Evolutionary conservation across 2,797 vertebrate species (phyloP), one percentile per base, ranked within the genome.

Genomic region (Hapalemur alaotrensis): DNA sequence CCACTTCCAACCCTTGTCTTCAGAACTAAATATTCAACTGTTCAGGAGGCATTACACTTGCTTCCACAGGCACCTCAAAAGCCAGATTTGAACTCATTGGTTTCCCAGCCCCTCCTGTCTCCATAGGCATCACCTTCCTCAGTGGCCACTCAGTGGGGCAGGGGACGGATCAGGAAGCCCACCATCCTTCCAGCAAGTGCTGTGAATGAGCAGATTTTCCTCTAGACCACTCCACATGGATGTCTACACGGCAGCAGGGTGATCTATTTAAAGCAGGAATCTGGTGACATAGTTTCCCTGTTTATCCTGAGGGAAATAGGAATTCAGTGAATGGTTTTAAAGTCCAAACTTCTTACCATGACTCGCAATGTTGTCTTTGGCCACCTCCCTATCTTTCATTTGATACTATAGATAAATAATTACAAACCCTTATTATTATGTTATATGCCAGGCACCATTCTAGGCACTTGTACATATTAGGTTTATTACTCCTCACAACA

Each of bases 1-100:
- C 76, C 57, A 43, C 32, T 59, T 95, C n/a, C 63, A 57, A 79
- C 63, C 61, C 48, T 92, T 93, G 28, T 83, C 65, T 95, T 91
- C 38, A 81, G 52, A 76, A 91, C 59, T 59, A 84, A 88, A 73
- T 32, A 43, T 30, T 82, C 61, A 63, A 5, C 22, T 57, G 17
- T 38, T 92, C 46, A 65, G 41, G 48, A 67, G 38, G 54, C 41
- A 46, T 54, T 32, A 32, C 23, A 61, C 50, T 35, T 85, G 88
- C 43, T 91, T 75, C 80, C 46, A 65, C 2, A 63, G 48, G 32
- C 30, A 78, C n/a, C 25, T 48, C 48, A 52, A 70, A 92, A 69
- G 17, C 35, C 48, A 38, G 20, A 9, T 9, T 9, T 30, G 38
- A 82, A 30, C 35, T 86, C n/a, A 14, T 59, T 41, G 14, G 50